These are phyloP conservation scores for Leptosomus discolor DNA, from an alignment of 2,113 vertebrate genomes.

Conservation along the genomic window DNA sequence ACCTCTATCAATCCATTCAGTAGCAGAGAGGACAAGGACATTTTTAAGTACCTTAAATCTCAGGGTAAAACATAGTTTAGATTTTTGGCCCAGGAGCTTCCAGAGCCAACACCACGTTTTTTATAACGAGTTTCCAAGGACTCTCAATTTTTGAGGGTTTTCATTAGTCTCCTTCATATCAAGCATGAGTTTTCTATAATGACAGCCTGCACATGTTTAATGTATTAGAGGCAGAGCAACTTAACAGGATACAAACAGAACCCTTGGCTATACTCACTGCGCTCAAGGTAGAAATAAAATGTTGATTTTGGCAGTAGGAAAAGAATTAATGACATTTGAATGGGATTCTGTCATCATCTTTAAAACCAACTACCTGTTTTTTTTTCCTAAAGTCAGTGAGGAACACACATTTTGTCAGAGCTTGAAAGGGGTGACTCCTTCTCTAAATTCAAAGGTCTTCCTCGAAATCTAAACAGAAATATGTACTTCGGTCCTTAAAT, in stretches of 20 bases:
- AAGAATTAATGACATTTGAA: background rate
- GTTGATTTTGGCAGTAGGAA: background rate
- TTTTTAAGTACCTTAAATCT: background rate
- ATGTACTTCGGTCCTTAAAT: background rate
- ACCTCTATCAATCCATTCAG: background rate
- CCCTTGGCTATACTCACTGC: background rate
- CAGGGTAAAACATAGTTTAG: background rate
- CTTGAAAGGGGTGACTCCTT: background rate
- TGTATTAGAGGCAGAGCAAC: background rate
- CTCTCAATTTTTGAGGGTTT: background rate
- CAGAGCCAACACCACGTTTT: background rate
- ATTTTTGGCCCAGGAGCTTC: background rate
- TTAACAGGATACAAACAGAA: background rate
- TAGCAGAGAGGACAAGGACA: background rate
- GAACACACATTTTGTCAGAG: background rate
- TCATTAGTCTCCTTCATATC: background rate
- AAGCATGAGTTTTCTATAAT: background rate
- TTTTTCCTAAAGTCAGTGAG: background rate
- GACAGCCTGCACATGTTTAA: background rate
- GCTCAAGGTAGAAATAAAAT: background rate
- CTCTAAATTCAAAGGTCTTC: background rate
- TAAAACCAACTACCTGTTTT: background rate
- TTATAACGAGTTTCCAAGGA: background rate
- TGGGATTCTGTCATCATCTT: background rate
- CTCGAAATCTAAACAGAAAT: background rate